A percentile compares a stretch with the other conserved stretches of the same genome.
phyloP scores from a whole-genome alignment of 2,888 invertebrate species.

The Arge pagana region DNA sequence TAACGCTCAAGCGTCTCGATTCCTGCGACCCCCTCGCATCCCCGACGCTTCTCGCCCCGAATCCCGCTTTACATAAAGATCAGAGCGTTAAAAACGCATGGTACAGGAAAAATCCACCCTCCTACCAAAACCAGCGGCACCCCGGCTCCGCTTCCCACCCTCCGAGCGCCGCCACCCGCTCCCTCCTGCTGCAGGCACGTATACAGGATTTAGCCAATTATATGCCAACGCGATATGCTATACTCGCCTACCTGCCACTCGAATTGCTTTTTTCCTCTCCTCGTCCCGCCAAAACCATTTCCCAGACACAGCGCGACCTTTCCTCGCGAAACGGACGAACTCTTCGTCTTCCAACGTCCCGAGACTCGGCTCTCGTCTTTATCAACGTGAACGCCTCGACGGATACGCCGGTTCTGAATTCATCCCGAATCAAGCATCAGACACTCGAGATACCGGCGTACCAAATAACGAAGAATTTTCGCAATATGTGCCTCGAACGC shows the following conservation, averaged over 20 bases:
- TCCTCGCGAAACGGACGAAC: no score
- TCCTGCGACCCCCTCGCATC: slow-evolving; percentile 36
- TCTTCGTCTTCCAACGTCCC: no score
- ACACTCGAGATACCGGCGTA: no score
- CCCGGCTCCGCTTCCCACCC: slow-evolving; percentile 13
- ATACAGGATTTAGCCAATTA: slow-evolving; percentile 44
- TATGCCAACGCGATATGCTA: slow-evolving; percentile 21
- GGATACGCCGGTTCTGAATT: no score
- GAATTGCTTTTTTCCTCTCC: slow-evolving; percentile 42
- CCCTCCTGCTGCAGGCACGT: slow-evolving; percentile 23
- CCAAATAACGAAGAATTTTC: no score
- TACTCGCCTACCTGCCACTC: slow-evolving; percentile 41
- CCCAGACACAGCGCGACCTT: no score
- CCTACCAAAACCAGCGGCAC: no score
- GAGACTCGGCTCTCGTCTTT: no score
- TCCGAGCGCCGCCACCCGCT: slow-evolving; percentile 21
- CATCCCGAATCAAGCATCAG: no score
- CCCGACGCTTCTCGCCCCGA: slow-evolving; percentile 22
- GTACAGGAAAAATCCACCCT: slow-evolving; percentile 51
- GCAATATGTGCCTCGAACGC: no score
- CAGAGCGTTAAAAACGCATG: slow-evolving; percentile 58
- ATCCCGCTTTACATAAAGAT: slow-evolving; percentile 58
- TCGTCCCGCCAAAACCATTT: no score
- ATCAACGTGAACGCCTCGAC: no score
- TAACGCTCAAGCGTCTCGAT: slow-evolving; percentile 44